Evolutionary conservation across 2,797 vertebrate species (phyloP).

Genomic region (Melanogrammus aeglefinus): DNA sequence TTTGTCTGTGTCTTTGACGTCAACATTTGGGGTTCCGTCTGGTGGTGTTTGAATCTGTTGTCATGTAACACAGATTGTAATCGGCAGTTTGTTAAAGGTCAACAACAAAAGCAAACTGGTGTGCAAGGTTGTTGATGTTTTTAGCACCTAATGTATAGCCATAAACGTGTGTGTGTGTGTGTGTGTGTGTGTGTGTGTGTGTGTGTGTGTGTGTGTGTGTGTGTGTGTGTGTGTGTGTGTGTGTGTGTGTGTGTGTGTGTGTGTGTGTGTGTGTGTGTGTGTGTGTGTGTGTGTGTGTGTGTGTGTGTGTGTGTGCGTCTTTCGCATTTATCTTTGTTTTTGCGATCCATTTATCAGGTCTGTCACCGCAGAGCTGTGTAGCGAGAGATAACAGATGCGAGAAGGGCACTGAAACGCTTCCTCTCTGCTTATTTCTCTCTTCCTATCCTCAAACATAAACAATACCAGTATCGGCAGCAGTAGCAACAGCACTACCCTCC

Average conservation of each 20-base stretch:
- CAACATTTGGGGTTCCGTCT: neutral
- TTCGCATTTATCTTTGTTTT: slow-evolving; percentile 1
- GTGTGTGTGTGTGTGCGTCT: neutral
- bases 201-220: neutral
- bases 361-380: neutral
- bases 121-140: neutral
- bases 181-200: neutral
- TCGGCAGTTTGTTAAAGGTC: neutral
- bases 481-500: neutral
- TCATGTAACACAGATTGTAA: neutral
- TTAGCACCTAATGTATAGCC: neutral
- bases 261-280: neutral
- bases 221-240: neutral
- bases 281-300: neutral
- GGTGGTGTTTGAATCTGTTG: neutral
- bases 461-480: no score
- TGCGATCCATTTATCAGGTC: neutral
- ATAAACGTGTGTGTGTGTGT: neutral
- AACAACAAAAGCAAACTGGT: no score
- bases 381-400: neutral
- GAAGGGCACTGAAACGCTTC: slow-evolving; percentile 1
- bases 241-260: neutral
- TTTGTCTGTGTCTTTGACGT: neutral
- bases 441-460: neutral
- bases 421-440: neutral